Evolutionary conservation across 2,888 invertebrate genomes (phyloP).

Genomic region (Microplitis manilae): DNA sequence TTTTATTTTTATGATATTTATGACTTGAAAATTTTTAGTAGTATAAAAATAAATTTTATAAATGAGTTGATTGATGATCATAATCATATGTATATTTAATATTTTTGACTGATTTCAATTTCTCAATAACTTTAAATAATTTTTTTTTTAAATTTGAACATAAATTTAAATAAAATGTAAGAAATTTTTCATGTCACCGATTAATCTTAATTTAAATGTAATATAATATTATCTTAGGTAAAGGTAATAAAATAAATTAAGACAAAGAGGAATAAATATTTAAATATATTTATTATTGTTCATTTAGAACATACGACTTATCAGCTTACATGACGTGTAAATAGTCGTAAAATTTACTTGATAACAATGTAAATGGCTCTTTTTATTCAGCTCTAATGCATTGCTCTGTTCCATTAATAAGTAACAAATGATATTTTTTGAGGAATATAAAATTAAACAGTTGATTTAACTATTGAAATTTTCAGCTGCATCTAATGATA

Average conservation of each 20-base stretch:
- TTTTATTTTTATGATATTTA: too few species aligned
- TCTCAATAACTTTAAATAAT: too few species aligned
- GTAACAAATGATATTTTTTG: constrained; percentile 9
- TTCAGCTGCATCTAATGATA: not conserved
- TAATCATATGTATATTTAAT: too few species aligned
- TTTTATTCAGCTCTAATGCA: constrained; percentile 25
- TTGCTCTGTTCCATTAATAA: constrained; percentile 8
- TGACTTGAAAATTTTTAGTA: too few species aligned
- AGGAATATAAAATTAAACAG: constrained; percentile 5
- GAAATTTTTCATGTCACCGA: too few species aligned
- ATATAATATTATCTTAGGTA: not conserved
- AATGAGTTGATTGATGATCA: too few species aligned
- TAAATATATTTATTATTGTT: constrained; percentile 40
- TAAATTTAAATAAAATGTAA: too few species aligned
- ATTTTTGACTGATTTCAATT: too few species aligned
- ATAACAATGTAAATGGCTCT: constrained; percentile 18
- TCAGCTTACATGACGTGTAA: constrained; percentile 23
- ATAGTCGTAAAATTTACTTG: constrained; percentile 18
- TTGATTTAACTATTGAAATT: not conserved
- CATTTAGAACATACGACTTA: constrained; percentile 40
- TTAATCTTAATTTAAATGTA: not conserved
- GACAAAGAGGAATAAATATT: constrained; percentile 24
- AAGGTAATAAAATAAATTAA: not conserved
- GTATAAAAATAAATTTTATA: too few species aligned
- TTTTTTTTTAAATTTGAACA: too few species aligned